Evolutionary conservation across 2,888 invertebrate genomes (phyloP).

Genomic region (Epinotia brunnichana): DNA sequence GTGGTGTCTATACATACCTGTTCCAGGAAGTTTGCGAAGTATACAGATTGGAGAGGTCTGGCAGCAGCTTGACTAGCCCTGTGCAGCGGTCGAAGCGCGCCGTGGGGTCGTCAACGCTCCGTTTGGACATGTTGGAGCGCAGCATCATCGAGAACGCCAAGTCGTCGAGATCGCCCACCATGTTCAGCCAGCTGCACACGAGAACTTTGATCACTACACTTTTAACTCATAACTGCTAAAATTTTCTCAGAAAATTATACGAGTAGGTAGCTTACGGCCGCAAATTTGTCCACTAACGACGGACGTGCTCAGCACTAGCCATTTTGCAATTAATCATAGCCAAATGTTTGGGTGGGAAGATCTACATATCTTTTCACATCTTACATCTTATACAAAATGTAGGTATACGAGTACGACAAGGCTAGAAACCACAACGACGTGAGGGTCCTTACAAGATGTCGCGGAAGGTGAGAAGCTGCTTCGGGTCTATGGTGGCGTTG

Average conservation of each 20-base stretch:
- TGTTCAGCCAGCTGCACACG: constrained; percentile 81
- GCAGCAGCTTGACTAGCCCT: constrained; percentile 86
- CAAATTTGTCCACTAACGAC: too few species aligned
- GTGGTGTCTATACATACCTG: constrained; percentile 59
- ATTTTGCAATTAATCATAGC: too few species aligned
- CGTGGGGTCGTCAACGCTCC: constrained; percentile 43
- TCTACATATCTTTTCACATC: too few species aligned
- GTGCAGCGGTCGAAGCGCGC: constrained; percentile 85
- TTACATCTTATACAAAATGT: not conserved
- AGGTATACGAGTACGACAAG: not conserved
- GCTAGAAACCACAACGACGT: too few species aligned
- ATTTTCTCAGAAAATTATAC: too few species aligned
- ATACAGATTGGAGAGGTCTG: constrained; percentile 83
- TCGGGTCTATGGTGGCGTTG: constrained; percentile 64
- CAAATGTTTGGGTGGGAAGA: too few species aligned
- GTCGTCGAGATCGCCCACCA: constrained; percentile 86
- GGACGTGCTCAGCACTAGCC: too few species aligned
- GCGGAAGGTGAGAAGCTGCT: constrained; percentile 65
- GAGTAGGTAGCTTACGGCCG: too few species aligned
- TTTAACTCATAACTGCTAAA: too few species aligned
- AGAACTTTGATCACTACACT: not conserved
- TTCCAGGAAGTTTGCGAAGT: constrained; percentile 87
- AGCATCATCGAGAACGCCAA: constrained; percentile 74
- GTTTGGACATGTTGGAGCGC: constrained; percentile 56
- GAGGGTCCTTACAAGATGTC: constrained; percentile 68